Evolutionary conservation across 1,140 invertebrate species (phyloP).

Genomic region (Formica selysi): DNA sequence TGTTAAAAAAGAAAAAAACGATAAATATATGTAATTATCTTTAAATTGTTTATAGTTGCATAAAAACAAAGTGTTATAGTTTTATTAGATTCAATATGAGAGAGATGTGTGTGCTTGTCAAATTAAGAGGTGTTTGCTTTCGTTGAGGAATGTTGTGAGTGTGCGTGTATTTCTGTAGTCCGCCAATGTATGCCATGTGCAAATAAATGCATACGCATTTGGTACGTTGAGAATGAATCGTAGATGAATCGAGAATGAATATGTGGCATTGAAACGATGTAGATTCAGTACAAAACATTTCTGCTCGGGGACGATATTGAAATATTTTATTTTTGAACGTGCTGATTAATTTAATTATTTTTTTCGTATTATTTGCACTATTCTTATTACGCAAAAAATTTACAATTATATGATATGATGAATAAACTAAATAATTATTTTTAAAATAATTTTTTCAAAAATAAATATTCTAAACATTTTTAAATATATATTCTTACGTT

Average conservation of each 20-base stretch:
- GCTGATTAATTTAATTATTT: conserved; percentile 40
- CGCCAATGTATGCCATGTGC: background rate
- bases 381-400: background rate
- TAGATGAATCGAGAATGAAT: background rate
- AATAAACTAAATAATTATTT: background rate
- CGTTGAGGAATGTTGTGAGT: background rate
- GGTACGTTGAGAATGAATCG: background rate
- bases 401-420: background rate
- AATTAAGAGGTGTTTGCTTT: background rate
- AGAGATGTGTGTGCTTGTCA: background rate
- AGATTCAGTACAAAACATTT: conserved; percentile 70
- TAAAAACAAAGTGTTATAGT: background rate
- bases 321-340: conserved; percentile 42
- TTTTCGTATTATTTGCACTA: background rate
- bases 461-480: background rate
- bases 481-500: background rate
- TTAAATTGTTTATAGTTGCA: background rate
- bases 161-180: background rate
- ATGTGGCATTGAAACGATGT: conserved; percentile 56
- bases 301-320: conserved; percentile 36
- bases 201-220: conserved; percentile 8
- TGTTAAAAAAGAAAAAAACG: background rate
- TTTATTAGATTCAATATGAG: background rate
- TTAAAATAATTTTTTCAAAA: background rate
- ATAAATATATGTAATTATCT: background rate